Conservation (phyloP, 2,888 invertebrate species). For the Pomacea canaliculata region DNA sequence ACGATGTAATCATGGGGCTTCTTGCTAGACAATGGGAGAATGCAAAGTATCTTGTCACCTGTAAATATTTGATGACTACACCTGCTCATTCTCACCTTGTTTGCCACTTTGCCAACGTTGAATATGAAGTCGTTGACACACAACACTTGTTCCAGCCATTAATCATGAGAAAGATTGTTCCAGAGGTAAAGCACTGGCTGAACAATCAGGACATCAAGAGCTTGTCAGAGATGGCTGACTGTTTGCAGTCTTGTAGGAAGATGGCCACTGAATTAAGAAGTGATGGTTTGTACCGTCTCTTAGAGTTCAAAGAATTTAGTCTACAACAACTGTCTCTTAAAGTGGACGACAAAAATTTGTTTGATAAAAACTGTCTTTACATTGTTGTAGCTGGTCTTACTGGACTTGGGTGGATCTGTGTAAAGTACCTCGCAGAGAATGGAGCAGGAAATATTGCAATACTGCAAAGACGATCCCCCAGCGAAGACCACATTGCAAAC, state of each 20-base stretch:
- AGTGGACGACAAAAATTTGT: slow-evolving; percentile 1
- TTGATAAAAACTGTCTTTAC: slow-evolving; percentile 37
- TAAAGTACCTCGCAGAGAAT: slow-evolving; percentile 33
- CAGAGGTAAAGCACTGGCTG: not conserved
- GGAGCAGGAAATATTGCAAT: slow-evolving; percentile 41
- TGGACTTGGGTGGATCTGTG: slow-evolving; percentile 48
- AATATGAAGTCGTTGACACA: not conserved
- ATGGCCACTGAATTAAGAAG: not conserved
- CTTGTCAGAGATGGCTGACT: not conserved
- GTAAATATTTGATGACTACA: not conserved
- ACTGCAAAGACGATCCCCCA: slow-evolving; percentile 36
- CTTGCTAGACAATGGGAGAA: not conserved
- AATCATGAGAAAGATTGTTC: not conserved
- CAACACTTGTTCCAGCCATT: slow-evolving; percentile 1
- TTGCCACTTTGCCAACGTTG: not conserved
- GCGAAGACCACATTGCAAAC: slow-evolving; percentile 19
- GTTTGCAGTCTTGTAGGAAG: not conserved
- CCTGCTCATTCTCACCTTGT: not conserved
- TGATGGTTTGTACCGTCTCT: not conserved
- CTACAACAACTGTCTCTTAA: not conserved
- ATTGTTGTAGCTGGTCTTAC: slow-evolving; percentile 47
- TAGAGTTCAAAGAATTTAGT: not conserved
- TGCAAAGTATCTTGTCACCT: not conserved
- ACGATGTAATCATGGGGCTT: not conserved
- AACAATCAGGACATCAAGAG: not conserved